Evolutionary conservation across 2,888 invertebrate genomes (phyloP), one percentile per base, ranked within the genome.

Genomic region (Danaus chrysippus): DNA sequence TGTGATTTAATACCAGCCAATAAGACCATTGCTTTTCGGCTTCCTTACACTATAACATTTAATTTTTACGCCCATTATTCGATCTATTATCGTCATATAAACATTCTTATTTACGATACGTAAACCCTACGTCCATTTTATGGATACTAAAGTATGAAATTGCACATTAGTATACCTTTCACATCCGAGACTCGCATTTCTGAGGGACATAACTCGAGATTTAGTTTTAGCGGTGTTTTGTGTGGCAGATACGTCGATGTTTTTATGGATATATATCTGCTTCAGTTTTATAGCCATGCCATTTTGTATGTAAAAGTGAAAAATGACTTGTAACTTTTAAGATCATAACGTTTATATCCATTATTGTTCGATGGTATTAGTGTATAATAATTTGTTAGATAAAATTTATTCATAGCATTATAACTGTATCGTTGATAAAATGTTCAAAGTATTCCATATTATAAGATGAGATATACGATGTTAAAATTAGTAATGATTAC

Each of bases 141-240:
- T 84, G 76, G 86, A 79, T 80, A 86, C 72, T 89, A 87, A 90
- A 90, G 82, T 84, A 83, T 81, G 81, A 86, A 87, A 87, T 86
- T 86, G 80, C 78, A 77, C 81, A 85, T 88, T 87, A 86, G 86
- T 83, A 82, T 78, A 77, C 84, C 84, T 84, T 86, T 85, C 87
- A 86, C 84, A 84, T 83, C 72, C 72, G 68, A 75, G 69, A 70
- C 77, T 76, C 76, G 82, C 84, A 80, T 83, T 83, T 85, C 74
- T 67, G 71, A 70, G 71, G 76, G 71, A 76, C 78, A 86, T 88
- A 86, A 87, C 83, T 82, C 72, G 77, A 79, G 85, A 87, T 86
- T 87, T 85, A 83, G 81, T 82, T 86, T 81, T 79, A 79, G 81
- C 79, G 76, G 75, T 75, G 81, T 81, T 83, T 81, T 85, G 82